A percentile compares a stretch with the other conserved stretches of the same genome.
phyloP scores from a whole-genome alignment of 2,113 vertebrate species.

The Formicarius rufipectus region DNA sequence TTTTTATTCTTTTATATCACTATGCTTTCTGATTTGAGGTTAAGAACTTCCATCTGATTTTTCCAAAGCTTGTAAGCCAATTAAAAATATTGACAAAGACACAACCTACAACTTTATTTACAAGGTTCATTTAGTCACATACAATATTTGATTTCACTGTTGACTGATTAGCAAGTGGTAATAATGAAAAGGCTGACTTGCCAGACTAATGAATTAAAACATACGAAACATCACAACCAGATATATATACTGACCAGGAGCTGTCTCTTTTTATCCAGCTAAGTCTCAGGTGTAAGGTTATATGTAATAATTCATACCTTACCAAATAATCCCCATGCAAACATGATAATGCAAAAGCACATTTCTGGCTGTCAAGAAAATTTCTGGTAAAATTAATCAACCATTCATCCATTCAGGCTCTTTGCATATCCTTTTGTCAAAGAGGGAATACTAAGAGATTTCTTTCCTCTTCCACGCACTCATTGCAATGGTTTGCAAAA shows the following conservation, averaged over 20 bases:
- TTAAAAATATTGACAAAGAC: slow-evolving; percentile 39
- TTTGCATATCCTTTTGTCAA: slow-evolving; percentile 99
- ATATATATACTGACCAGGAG: slow-evolving; percentile 59
- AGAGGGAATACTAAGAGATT: slow-evolving; percentile 92
- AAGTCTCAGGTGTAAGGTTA: slow-evolving; percentile 90
- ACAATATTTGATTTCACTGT: slow-evolving; percentile 55
- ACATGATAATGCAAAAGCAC: slow-evolving; percentile 92
- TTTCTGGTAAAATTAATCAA: slow-evolving; percentile 99
- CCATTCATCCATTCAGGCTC: slow-evolving; percentile 99
- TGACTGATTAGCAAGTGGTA: slow-evolving; percentile 57
- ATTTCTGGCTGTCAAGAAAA: slow-evolving; percentile 98
- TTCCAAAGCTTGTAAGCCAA: slow-evolving; percentile 27
- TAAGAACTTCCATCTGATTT: slow-evolving; percentile 24
- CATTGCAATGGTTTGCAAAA: slow-evolving; percentile 94
- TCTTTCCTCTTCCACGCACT: slow-evolving; percentile 88
- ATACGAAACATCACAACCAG: slow-evolving; percentile 39
- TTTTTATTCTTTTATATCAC: background rate
- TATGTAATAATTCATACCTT: slow-evolving; percentile 88
- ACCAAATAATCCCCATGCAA: slow-evolving; percentile 87
- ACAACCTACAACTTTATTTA: slow-evolving; percentile 21
- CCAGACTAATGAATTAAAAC: slow-evolving; percentile 47
- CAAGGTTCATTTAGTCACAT: slow-evolving; percentile 63
- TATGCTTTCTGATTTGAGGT: background rate
- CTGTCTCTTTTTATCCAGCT: slow-evolving; percentile 74
- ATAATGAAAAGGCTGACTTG: slow-evolving; percentile 35